Conservation (phyloP, 2,888 invertebrate species). For the Drosophila tripunctata region DNA sequence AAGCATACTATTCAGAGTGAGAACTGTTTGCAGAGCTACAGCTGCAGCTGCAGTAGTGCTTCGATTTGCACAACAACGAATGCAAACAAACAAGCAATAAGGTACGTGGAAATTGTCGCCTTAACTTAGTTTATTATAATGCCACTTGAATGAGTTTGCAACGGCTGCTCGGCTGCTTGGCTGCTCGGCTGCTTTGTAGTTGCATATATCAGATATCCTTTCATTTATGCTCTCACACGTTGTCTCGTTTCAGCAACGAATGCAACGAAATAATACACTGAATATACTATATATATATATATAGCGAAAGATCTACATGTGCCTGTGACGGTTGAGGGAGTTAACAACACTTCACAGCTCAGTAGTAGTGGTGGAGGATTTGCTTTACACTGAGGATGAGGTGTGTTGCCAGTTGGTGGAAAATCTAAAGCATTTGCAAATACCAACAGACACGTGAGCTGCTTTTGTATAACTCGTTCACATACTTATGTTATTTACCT, state of each 20-base stretch:
- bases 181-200: background rate
- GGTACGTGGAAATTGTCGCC: slow-evolving; percentile 74
- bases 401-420: background rate
- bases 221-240: slow-evolving; percentile 64
- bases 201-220: slow-evolving; percentile 53
- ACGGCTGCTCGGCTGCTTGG: slow-evolving; percentile 12
- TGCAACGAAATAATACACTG: slow-evolving; percentile 66
- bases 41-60: slow-evolving; percentile 16
- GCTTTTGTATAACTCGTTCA: slow-evolving; percentile 20
- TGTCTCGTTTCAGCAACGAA: slow-evolving; percentile 24
- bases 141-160: slow-evolving; percentile 72
- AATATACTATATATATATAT: no score
- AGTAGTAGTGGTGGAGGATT: slow-evolving; percentile 1
- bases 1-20: background rate
- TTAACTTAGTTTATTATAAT: slow-evolving; percentile 78
- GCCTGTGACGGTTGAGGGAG: no score
- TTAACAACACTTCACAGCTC: slow-evolving; percentile 1
- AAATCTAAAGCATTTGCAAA: slow-evolving; percentile 30
- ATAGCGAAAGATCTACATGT: slow-evolving; percentile 39
- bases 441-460: slow-evolving; percentile 50
- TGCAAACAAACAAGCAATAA: slow-evolving; percentile 77
- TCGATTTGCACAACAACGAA: slow-evolving; percentile 64
- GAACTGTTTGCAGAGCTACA: slow-evolving; percentile 40
- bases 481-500: slow-evolving; percentile 54
- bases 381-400: slow-evolving; percentile 18